Percentiles rank a stretch among this genome's conserved stretches.
Evolutionary conservation across 2,888 invertebrate genomes (phyloP).

Genomic region (Ormyrus pomaceus): DNA sequence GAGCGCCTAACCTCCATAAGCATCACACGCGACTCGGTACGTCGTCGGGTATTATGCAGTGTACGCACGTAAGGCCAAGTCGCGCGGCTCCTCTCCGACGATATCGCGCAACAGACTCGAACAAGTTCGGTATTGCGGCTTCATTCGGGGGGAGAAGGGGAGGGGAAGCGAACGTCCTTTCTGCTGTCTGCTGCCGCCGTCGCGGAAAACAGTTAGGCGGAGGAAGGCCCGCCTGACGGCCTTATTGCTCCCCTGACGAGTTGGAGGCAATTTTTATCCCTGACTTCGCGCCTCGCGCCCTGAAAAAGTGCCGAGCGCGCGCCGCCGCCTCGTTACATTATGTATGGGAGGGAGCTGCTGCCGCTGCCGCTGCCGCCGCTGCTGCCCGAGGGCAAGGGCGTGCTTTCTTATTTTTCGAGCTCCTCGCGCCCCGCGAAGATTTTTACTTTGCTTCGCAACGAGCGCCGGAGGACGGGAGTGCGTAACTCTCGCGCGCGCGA

Average conservation of each 20-base stretch:
- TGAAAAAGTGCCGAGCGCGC: background rate
- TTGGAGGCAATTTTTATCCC: slow-evolving; percentile 47
- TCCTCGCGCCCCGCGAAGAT: background rate
- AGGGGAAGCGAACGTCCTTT: background rate
- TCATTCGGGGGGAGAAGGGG: background rate
- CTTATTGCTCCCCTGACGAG: slow-evolving; percentile 50
- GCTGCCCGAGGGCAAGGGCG: background rate
- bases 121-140: slow-evolving; percentile 25
- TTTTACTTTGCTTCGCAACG: background rate
- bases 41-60: slow-evolving; percentile 52
- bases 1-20: slow-evolving; percentile 33
- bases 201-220: slow-evolving; percentile 45
- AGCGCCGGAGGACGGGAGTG: background rate
- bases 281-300: background rate
- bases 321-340: background rate
- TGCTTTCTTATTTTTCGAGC: slow-evolving; percentile 2
- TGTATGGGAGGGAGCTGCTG: background rate
- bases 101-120: slow-evolving; percentile 43
- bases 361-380: background rate
- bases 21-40: slow-evolving; percentile 14
- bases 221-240: slow-evolving; percentile 6
- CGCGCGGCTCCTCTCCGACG: background rate
- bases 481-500: background rate
- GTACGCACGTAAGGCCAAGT: slow-evolving; percentile 50
- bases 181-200: slow-evolving; percentile 22